Evolutionary conservation across 2,797 vertebrate genomes (phyloP), one percentile per base, ranked within the genome.

Genomic region (Aplochiton taeniatus): DNA sequence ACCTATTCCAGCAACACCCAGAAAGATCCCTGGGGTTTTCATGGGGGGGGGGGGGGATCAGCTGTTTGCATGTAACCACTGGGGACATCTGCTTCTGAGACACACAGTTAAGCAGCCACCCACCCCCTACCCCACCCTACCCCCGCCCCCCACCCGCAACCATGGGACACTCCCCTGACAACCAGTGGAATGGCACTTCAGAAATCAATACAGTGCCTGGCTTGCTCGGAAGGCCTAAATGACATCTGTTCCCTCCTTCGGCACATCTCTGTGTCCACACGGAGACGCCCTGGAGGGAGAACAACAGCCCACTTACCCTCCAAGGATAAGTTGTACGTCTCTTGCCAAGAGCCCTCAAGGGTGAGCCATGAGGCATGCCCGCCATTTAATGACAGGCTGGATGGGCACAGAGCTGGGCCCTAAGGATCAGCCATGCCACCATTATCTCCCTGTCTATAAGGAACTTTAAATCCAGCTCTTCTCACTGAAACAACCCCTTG

Each of bases 121-220:
- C n/a, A n/a, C n/a, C n/a, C n/a, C n/a, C n/a, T n/a, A n/a, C n/a
- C n/a, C 6, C 31, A 2, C 31, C 31, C 31, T 6, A 31, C 31
- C 31, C 31, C 31, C 31, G 3, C 2, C 31, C 31, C 31, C 31
- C 31, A 31, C 31, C 31, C 31, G 31, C 31, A 31, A 31, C 12
- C 4, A 50, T 43, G 1, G 31, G 53, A 9, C 44, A 55, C 44
- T 68, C 49, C 65, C 56, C 17, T 71, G 58, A 31, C 58, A 54
- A 31, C 42, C 50, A 48, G 61, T 51, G 61, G 51, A 82, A 69
- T 68, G 57, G 74, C 70, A 66, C 69, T 61, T 45, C 55, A 5
- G 58, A 61, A 80, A 80, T 87, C 81, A 83, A 81, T 84, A 74
- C 72, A 70, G 68, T 63, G 11, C 12, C 76, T 69, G 0, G 18